Evolutionary conservation across 1,140 invertebrate species (phyloP), one percentile per base, ranked within the genome.

Genomic region (Monomorium pharaonis): DNA sequence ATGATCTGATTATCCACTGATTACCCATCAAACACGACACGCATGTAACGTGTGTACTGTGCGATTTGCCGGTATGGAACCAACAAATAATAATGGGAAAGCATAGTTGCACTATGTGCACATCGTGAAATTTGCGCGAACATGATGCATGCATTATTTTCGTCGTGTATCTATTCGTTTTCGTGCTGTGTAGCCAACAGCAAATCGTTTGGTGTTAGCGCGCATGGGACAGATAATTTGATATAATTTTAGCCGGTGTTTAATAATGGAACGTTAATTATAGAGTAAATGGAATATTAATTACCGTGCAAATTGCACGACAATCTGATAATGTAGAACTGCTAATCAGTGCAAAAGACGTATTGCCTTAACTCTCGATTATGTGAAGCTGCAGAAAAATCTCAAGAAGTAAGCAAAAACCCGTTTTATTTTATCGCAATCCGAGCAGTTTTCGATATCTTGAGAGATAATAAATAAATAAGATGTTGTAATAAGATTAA

Each of bases 241-340:
- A 72, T 81, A 58, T 56, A 70, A 56, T 42, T 81, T 16, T 56
- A 67, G 27, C 49, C 12, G 58, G 21, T 81, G 33, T 70, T 81
- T 81, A 70, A 81, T 81, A 81, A 58, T 72, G 51, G 30, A 72
- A 72, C 49, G 37, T 81, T 81, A 81, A 81, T 81, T 81, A 81
- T 42, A 24, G 24, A 44, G 65, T 51, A 56, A 81, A 81, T 72
- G 37, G 24, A 44, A 72, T 37, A 72, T 56, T 72, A 81, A 81
- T 81, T 81, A 81, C 33, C 49, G 33, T 42, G 63, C 42, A 70
- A 81, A 72, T 56, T 58, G 16, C 37, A 72, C 33, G 51, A 58
- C 21, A 44, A 70, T 81, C 51, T 81, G 37, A 81, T 81, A 56
- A 44, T 72, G 49, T 24, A 42, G 56, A 72, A 33, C 37, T 81